These are phyloP conservation scores for Tethya wilhelma DNA, from an alignment of 37 sponge, comb jelly and placozoan species.

Conservation along the genomic window DNA sequence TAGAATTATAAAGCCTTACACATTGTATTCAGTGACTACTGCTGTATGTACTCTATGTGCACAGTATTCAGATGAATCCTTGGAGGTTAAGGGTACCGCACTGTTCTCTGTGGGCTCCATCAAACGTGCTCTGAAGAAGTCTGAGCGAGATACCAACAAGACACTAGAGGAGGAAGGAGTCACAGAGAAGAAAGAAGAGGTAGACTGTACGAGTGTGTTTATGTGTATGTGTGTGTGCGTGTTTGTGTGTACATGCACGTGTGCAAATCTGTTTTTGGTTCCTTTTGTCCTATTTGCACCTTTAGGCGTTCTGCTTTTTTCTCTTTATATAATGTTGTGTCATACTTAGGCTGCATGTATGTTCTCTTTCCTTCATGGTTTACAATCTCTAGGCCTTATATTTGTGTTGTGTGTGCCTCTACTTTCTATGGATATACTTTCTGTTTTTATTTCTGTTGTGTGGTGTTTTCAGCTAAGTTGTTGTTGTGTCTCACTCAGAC, in stretches of 20 bases:
- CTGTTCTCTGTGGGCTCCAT: conserved; percentile 5
- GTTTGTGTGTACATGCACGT: too few species aligned
- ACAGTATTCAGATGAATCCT: not conserved
- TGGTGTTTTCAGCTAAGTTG: too few species aligned
- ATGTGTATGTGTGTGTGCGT: conserved; percentile 34
- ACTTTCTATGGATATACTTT: too few species aligned
- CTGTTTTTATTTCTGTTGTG: too few species aligned
- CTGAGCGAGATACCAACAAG: not conserved
- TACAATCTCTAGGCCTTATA: too few species aligned
- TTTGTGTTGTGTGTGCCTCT: too few species aligned
- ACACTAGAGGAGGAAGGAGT: conserved; percentile 3
- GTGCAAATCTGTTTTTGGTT: conserved; percentile 2
- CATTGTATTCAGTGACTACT: not conserved
- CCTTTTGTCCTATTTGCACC: too few species aligned
- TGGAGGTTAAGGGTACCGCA: not conserved
- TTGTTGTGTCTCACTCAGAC: too few species aligned
- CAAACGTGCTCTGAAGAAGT: not conserved
- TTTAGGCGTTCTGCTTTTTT: too few species aligned
- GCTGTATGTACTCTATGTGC: not conserved
- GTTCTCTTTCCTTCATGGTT: too few species aligned
- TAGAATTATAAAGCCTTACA: not conserved
- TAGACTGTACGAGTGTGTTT: conserved; percentile 32
- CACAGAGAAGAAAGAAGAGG: conserved; percentile 13
- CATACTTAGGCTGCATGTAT: too few species aligned
- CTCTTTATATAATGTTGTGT: too few species aligned